phyloP scores from a whole-genome alignment of 2,888 invertebrate genomes.

The Macaria liturata region DNA sequence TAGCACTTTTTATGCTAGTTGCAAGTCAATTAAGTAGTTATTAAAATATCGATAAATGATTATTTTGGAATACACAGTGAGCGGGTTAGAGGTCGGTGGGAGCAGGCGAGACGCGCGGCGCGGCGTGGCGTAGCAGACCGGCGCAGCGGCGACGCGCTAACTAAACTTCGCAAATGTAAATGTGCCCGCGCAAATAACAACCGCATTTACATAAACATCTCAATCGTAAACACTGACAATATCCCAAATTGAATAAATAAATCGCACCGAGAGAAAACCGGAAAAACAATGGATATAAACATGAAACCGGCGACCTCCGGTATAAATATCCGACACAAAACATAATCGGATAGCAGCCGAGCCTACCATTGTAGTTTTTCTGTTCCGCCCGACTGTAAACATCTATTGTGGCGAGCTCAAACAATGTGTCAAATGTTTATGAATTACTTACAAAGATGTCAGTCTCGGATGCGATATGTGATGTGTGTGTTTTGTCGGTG shows the following conservation, averaged over 20 bases:
- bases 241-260: slow-evolving; percentile 32
- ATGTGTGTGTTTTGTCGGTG: too few species aligned
- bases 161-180: slow-evolving; percentile 37
- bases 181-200: slow-evolving; percentile 26
- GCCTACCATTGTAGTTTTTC: slow-evolving; percentile 23
- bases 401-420: slow-evolving; percentile 22
- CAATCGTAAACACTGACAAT: slow-evolving; percentile 27
- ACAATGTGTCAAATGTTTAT: slow-evolving; percentile 23
- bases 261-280: slow-evolving; percentile 23
- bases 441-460: slow-evolving; percentile 8
- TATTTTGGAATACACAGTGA: slow-evolving; percentile 33
- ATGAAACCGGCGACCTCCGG: slow-evolving; percentile 14
- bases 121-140: too few species aligned
- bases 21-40: slow-evolving; percentile 36
- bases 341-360: slow-evolving; percentile 18
- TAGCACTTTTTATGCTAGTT: slow-evolving; percentile 7
- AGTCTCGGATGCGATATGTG: slow-evolving; percentile 1
- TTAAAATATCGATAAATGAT: slow-evolving; percentile 38
- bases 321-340: slow-evolving; percentile 21
- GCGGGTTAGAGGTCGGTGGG: slow-evolving; percentile 17
- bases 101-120: slow-evolving; percentile 38
- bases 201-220: slow-evolving; percentile 32
- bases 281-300: slow-evolving; percentile 27
- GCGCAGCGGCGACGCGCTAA: slow-evolving; percentile 43
- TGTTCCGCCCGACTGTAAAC: slow-evolving; percentile 15